Base-by-base conservation (phyloP, 1,140 invertebrate genomes). In the Drosophila nasuta region DNA sequence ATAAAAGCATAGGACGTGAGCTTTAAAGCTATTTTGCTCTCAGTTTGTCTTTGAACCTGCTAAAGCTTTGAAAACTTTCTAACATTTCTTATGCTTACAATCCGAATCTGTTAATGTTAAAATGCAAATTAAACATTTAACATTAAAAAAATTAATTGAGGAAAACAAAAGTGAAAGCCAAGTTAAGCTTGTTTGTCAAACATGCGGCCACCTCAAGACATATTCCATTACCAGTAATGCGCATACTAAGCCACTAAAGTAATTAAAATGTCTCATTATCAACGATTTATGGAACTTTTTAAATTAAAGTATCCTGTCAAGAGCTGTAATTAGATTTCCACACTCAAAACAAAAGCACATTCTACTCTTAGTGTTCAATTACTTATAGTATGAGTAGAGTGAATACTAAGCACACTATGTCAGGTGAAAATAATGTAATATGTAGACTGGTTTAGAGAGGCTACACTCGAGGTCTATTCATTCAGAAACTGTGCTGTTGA, bases 321-420 rank as follows among this genome's bases (percentile, higher is more conserved):
- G 25, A 68, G 43, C 41, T 60, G 56, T 68, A 78, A 73, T 79
- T 74, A 78, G 67, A 79, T 77, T 77, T 46, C 69, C 51, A 73
- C 57, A 73, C 72, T 79, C 52, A 38, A 28, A 60, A 58, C 41
- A 30, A 30, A 49, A 10, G 7, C 33, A 51, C 11, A 28, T 20
- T 17, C 10, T 3, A 1, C 35, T 72, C 10, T 13, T 6, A 20
- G 33, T 41, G 25, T n/a, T 5, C 28, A 30, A 1, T 52, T 15
- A 52, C n/a, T 15, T 13, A 25, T 11, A 30, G 11, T 30, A 6
- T 30, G 3, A n/a, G 11, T 10, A 41, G 38, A 41, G 38, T 41
- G 20, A 25, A 25, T 25, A 25, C 38, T 10, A 41, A 11, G 38
- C 6, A 41, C 35, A 41, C 38, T 41, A 41, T 41, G 11, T 41